Evolutionary conservation across 2,113 vertebrate species (phyloP), one percentile per base, ranked within the genome.

Genomic region (Hystrix brachyura): DNA sequence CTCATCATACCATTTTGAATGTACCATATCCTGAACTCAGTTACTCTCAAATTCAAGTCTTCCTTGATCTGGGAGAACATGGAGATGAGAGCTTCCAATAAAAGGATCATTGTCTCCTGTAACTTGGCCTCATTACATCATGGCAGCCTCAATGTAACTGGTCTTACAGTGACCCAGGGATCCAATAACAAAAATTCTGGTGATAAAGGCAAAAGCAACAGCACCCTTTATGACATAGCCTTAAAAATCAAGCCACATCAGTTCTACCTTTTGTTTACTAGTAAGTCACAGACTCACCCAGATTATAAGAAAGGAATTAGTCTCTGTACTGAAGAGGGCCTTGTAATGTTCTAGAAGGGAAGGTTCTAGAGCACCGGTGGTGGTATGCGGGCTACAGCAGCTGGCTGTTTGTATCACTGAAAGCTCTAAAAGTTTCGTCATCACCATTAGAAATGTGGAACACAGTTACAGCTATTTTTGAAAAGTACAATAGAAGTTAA

Each of bases 401-500:
- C 2, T 2, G 72, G 23, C 12, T 14, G 5, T 76, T 74, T 76
- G 5, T 25, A 76, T 48, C 72, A 48, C 7, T 74, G 72, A 76
- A 76, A 48, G 12, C 23, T 76, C 23, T 27, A 46, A 74, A 48
- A 27, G 43, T 11, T 48, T 76, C 43, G 27, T 23, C 13, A 27
- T 27, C 43, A 15, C 72, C 29, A 43, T 48, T 27, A 48, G 43
- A 76, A 3, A 80, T 69, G 25, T 43, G 1, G 19, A 62, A 67
- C 59, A 69, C 60, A 71, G 7, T 67, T 95, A 69, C 3, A 87
- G 21, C 11, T 48, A 43, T 84, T 29, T 79, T 84, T 94, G 38
- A 12, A 86, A 97, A 85, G 62, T 96, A 74, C 4, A 90, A 21
- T 46, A 97, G 81, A 94, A 92, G 6, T 19, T 76, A 94, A 92